Evolutionary conservation across 2,888 invertebrate genomes (phyloP).

Genomic region (Drosophila subquinaria): DNA sequence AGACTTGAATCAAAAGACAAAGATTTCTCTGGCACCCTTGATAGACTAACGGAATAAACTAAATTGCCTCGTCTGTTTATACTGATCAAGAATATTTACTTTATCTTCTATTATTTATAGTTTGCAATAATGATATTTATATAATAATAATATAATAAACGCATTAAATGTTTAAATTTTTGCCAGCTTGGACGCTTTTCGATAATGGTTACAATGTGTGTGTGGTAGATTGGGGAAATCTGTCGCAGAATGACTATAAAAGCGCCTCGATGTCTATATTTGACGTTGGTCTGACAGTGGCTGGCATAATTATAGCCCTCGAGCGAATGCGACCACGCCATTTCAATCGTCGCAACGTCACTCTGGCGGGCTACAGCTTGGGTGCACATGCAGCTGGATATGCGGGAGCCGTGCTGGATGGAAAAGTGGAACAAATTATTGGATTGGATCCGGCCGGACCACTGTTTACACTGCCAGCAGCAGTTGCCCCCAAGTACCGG

Average conservation of each 20-base stretch:
- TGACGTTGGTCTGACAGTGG: constrained; percentile 84
- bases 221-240: constrained; percentile 84
- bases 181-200: constrained; percentile 82
- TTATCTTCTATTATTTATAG: no score
- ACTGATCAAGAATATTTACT: no score
- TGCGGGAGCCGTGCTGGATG: constrained; percentile 80
- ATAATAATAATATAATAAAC: background rate
- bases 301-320: constrained; percentile 81
- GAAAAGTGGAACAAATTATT: constrained; percentile 84
- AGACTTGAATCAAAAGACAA: no score
- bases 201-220: constrained; percentile 82
- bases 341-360: constrained; percentile 81
- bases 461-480: constrained; percentile 83
- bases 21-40: no score
- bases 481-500: constrained; percentile 79
- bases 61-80: no score
- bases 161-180: background rate
- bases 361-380: constrained; percentile 84
- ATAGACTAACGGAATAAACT: no score
- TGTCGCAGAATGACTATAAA: constrained; percentile 83
- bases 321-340: constrained; percentile 72
- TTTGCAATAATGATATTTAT: no score
- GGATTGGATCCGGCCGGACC: constrained; percentile 85
- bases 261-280: constrained; percentile 83
- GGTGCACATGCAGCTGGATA: constrained; percentile 85